Evolutionary conservation across 2,113 vertebrate species (phyloP).

Genomic region (Otis tarda): DNA sequence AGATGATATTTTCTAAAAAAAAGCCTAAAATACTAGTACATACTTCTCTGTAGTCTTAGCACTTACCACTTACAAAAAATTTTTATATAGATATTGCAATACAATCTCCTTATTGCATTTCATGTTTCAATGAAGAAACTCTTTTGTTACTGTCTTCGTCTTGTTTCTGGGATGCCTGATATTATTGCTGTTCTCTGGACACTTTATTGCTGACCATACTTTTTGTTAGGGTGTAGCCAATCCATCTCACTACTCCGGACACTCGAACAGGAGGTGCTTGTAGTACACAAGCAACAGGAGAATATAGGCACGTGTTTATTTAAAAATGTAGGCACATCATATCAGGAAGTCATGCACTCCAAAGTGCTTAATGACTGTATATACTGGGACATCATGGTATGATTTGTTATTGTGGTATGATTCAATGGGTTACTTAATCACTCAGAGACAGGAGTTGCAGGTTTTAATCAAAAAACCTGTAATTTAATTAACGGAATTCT

Average conservation of each 20-base stretch:
- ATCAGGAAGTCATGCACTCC: conserved; percentile 25
- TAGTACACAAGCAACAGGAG: conserved; percentile 13
- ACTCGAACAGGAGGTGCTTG: conserved; percentile 15
- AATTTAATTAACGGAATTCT: neutral
- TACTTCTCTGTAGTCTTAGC: neutral
- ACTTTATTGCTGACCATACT: neutral
- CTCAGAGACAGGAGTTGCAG: neutral
- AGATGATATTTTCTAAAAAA: neutral
- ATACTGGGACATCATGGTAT: neutral
- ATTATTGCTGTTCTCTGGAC: neutral
- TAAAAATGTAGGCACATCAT: conserved; percentile 2
- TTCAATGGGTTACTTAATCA: neutral
- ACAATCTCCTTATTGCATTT: neutral
- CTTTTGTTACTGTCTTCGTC: neutral
- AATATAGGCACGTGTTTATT: conserved; percentile 47
- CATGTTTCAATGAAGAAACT: neutral
- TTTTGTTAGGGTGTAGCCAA: neutral
- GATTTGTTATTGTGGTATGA: conserved; percentile 35
- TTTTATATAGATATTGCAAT: neutral
- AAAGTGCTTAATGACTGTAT: conserved; percentile 51
- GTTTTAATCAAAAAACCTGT: neutral
- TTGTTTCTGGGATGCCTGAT: neutral
- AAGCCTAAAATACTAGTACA: neutral
- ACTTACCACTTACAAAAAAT: neutral
- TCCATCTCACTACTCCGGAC: neutral